Conservation (phyloP, 2,888 invertebrate genomes). For the Hemicrepidius hirtus region DNA sequence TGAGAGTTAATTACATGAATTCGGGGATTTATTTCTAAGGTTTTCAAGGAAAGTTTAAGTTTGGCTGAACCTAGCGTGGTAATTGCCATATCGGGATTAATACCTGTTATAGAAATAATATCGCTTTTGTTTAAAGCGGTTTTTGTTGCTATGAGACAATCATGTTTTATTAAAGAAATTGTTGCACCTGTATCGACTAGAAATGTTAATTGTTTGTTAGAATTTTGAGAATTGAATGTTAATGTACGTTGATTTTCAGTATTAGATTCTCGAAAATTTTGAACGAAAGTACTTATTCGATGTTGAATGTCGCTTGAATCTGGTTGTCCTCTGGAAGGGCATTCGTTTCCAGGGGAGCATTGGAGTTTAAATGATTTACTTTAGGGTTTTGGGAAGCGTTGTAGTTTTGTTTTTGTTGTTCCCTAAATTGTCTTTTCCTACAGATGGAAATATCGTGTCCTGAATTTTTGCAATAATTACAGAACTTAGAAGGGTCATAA, state of each 20-base stretch:
- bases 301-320: constrained; percentile 31
- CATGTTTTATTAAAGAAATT: background rate
- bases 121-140: background rate
- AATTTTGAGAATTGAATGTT: background rate
- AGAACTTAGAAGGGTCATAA: constrained; percentile 28
- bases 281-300: constrained; percentile 8
- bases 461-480: constrained; percentile 46
- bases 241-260: background rate
- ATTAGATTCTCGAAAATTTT: too few species aligned
- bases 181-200: constrained; percentile 36
- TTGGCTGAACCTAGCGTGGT: background rate
- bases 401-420: background rate
- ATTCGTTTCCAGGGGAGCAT: constrained; percentile 14
- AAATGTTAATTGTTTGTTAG: constrained; percentile 5
- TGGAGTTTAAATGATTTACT: constrained; percentile 39
- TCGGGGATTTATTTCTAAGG: background rate
- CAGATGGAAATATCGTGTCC: constrained; percentile 40
- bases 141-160: background rate
- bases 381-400: background rate
- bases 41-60: background rate
- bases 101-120: background rate
- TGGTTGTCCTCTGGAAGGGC: constrained; percentile 17
- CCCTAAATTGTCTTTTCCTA: constrained; percentile 15
- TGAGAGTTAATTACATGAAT: background rate
- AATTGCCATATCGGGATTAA: background rate